phyloP scores from a whole-genome alignment of 2,113 vertebrate genomes.

The Otolemur garnettii region DNA sequence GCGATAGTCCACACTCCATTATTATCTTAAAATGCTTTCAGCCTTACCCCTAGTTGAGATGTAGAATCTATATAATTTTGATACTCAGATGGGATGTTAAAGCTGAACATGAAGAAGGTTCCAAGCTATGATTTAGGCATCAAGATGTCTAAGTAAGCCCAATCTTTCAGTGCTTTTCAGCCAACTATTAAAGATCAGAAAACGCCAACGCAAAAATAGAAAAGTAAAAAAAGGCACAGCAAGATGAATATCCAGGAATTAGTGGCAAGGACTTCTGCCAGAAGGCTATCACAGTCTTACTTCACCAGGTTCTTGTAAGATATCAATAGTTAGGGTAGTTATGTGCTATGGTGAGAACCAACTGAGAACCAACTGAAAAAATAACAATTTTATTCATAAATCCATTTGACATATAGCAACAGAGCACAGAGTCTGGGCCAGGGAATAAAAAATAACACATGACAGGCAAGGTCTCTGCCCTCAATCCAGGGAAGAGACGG shows the following conservation, averaged over 20 bases:
- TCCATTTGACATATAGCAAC: background rate
- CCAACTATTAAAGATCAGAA: background rate
- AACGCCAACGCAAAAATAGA: background rate
- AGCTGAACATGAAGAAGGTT: conserved; percentile 3
- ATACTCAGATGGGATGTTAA: background rate
- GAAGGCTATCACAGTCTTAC: background rate
- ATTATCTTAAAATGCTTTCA: background rate
- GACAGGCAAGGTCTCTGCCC: background rate
- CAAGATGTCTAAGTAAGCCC: background rate
- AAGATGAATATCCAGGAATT: background rate
- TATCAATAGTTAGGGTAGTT: background rate
- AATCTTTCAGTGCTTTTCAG: background rate
- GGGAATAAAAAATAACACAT: background rate
- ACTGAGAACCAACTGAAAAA: background rate
- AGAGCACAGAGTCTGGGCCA: background rate
- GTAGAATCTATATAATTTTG: background rate
- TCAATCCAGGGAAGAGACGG: background rate
- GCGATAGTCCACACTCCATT: background rate
- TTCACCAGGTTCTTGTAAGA: background rate
- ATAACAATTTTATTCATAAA: background rate
- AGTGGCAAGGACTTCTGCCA: background rate
- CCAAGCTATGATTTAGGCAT: background rate
- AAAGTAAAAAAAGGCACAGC: background rate
- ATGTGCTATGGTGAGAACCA: background rate
- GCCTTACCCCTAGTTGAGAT: background rate